Conservation (phyloP, 2,113 vertebrate genomes). For the Reinhardtius hippoglossoides region DNA sequence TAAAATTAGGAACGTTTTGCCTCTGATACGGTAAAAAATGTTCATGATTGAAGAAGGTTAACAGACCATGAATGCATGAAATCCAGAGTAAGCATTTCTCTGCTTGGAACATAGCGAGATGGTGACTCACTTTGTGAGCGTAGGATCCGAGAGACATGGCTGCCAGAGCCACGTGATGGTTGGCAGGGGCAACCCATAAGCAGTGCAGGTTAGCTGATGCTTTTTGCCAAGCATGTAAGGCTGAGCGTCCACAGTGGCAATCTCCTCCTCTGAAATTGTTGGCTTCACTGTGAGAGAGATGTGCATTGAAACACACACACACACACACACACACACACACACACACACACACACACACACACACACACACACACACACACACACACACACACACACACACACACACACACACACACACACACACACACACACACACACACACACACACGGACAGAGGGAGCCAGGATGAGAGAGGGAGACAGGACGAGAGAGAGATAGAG, state of each 20-base stretch:
- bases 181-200: slow-evolving; percentile 80
- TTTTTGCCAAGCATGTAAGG: slow-evolving; percentile 73
- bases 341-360: slow-evolving; percentile 11
- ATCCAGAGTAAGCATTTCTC: not conserved
- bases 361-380: slow-evolving; percentile 1
- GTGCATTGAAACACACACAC: not conserved
- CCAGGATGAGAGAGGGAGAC: slow-evolving; percentile 5
- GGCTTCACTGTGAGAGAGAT: slow-evolving; percentile 84
- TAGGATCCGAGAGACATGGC: slow-evolving; percentile 76
- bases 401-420: not conserved
- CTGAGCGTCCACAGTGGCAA: slow-evolving; percentile 61
- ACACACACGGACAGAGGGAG: slow-evolving; percentile 17
- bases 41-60: not conserved
- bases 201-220: slow-evolving; percentile 85
- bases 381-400: not conserved
- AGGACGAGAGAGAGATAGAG: slow-evolving; percentile 10
- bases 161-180: slow-evolving; percentile 88
- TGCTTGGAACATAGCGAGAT: not conserved
- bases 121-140: slow-evolving; percentile 70
- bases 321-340: not conserved
- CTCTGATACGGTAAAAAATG: not conserved
- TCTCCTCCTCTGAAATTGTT: slow-evolving; percentile 87
- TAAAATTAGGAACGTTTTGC: not conserved
- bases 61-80: slow-evolving; percentile 3
- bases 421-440: slow-evolving; percentile 7